These are phyloP conservation scores for Nymphalis urticae DNA, from an alignment of 2,888 invertebrate species.

Conservation along the genomic window DNA sequence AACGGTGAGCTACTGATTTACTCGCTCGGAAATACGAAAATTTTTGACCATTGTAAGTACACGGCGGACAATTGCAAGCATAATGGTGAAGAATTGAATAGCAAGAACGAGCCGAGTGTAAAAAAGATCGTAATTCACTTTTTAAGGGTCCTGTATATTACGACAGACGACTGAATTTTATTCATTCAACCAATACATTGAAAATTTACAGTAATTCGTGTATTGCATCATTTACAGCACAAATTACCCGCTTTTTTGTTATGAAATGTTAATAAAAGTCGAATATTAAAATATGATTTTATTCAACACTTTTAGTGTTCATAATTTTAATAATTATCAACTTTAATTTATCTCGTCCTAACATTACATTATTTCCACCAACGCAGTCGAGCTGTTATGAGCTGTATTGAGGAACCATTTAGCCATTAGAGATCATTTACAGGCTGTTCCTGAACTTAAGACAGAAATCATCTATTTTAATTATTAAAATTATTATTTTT, in stretches of 20 bases:
- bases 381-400: no score
- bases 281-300: neutral
- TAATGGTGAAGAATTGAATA: slow-evolving; percentile 10
- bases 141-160: neutral
- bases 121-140: slow-evolving; percentile 16
- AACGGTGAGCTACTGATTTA: no score
- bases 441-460: no score
- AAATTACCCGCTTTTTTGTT: neutral
- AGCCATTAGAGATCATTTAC: no score
- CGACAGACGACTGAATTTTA: slow-evolving; percentile 2
- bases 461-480: no score
- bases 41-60: slow-evolving; percentile 7
- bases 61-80: slow-evolving; percentile 8
- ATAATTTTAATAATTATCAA: no score
- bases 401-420: no score
- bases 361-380: no score
- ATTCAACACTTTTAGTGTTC: neutral
- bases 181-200: slow-evolving; percentile 1
- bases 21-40: slow-evolving; percentile 13
- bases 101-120: slow-evolving; percentile 11
- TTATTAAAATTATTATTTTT: no score
- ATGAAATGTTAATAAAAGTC: neutral
- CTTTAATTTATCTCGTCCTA: no score
- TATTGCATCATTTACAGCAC: neutral
- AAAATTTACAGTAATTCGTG: neutral